Conservation (phyloP, 2,888 invertebrate genomes). For the Latrodectus hesperus region DNA sequence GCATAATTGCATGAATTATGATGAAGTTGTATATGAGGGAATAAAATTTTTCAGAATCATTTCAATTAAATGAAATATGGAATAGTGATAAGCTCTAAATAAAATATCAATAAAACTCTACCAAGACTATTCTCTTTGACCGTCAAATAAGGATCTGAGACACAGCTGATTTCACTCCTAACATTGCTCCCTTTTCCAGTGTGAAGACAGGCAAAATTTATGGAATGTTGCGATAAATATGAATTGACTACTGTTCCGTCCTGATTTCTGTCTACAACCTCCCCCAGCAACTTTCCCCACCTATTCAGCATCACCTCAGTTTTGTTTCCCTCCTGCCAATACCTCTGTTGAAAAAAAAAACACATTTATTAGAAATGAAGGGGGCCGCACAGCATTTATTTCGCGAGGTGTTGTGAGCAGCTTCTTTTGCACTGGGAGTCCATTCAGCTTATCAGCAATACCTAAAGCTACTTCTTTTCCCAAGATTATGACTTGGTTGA, state of each 20-base stretch:
- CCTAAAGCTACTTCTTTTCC: slow-evolving; percentile 53
- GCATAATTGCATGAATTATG: too few relatives aligned
- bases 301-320: slow-evolving; percentile 12
- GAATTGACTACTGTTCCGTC: slow-evolving; percentile 63
- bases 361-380: slow-evolving; percentile 51
- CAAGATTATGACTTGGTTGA: slow-evolving; percentile 31
- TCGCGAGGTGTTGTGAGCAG: slow-evolving; percentile 22
- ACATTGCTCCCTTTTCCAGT: slow-evolving; percentile 29
- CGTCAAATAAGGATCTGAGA: slow-evolving; percentile 21
- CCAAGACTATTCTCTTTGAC: background rate
- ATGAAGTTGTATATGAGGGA: too few relatives aligned
- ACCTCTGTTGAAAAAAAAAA: slow-evolving; percentile 8
- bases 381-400: slow-evolving; percentile 47
- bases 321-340: slow-evolving; percentile 15
- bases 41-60: too few relatives aligned
- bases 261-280: slow-evolving; percentile 40
- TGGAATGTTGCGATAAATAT: slow-evolving; percentile 60
- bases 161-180: slow-evolving; percentile 23
- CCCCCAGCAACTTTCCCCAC: slow-evolving; percentile 13
- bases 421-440: slow-evolving; percentile 18
- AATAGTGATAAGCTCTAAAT: too few relatives aligned
- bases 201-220: slow-evolving; percentile 62
- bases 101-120: too few relatives aligned
- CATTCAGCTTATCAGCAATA: slow-evolving; percentile 62
- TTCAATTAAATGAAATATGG: background rate